Conservation (phyloP, 2,113 vertebrate species). For the Protobothrops mucrosquamatus region DNA sequence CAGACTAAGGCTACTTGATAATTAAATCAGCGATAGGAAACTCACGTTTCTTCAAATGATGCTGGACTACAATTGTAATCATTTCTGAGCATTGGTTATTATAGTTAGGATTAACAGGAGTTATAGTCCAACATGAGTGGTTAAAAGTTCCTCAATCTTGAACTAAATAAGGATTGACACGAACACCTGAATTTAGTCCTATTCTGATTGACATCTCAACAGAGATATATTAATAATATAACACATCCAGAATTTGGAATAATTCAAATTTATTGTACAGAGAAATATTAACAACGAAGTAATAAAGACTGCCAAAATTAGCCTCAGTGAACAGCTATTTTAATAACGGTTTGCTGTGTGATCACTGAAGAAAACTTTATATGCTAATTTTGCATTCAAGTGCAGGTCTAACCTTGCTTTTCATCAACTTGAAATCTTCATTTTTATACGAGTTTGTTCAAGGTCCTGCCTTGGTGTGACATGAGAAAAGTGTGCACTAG, state of each 20-base stretch:
- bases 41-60: background rate
- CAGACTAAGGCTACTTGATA: background rate
- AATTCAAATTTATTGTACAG: background rate
- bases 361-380: background rate
- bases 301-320: background rate
- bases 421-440: background rate
- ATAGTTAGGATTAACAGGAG: background rate
- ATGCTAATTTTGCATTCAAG: background rate
- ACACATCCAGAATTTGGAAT: background rate
- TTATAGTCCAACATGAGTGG: background rate
- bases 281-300: background rate
- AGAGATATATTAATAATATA: background rate
- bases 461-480: background rate
- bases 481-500: background rate
- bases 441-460: background rate
- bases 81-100: background rate
- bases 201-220: background rate
- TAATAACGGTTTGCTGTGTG: background rate
- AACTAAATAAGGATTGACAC: background rate
- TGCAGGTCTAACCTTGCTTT: background rate
- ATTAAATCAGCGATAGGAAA: background rate
- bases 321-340: background rate
- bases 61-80: background rate
- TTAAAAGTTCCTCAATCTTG: background rate
- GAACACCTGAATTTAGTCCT: background rate